Percentiles rank a stretch among this genome's conserved stretches.
Conservation (phyloP, 2,888 invertebrate genomes). For the Pandemis cinnamomeana region DNA sequence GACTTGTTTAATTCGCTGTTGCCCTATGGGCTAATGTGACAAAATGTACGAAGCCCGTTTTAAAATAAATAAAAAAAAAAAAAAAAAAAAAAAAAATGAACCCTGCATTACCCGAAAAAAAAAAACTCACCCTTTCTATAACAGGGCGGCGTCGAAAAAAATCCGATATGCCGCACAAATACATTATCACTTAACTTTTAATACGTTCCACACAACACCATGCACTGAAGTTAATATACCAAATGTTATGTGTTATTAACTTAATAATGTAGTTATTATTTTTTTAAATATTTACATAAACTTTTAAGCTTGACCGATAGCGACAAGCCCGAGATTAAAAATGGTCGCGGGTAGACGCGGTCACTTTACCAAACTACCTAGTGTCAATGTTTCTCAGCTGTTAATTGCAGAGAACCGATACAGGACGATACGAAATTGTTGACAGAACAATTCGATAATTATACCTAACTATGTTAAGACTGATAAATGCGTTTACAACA, state of each 20-base stretch:
- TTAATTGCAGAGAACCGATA: slow-evolving; percentile 43
- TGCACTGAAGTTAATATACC: neutral
- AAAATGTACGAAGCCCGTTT: no score
- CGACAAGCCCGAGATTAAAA: neutral
- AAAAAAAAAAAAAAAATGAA: neutral
- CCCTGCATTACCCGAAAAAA: slow-evolving; percentile 42
- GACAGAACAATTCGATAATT: neutral
- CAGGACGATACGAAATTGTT: slow-evolving; percentile 3
- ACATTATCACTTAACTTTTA: slow-evolving; percentile 54
- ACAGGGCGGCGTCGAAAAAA: slow-evolving; percentile 69
- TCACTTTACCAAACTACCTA: slow-evolving; percentile 9
- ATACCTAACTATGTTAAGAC: neutral
- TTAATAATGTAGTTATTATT: neutral
- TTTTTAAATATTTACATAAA: neutral
- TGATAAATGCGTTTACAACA: neutral
- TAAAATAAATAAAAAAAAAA: no score
- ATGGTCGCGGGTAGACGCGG: slow-evolving; percentile 11
- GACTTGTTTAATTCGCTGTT: no score
- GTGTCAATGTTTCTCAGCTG: slow-evolving; percentile 39
- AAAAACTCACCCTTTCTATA: slow-evolving; percentile 67
- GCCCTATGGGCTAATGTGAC: no score
- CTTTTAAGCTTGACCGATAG: slow-evolving; percentile 26
- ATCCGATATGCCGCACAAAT: slow-evolving; percentile 71
- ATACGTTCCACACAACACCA: slow-evolving; percentile 9
- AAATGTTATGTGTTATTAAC: neutral